phyloP scores from a whole-genome alignment of 92 coral and sea anemone genomes.

The Palythoa heliodiscus region DNA sequence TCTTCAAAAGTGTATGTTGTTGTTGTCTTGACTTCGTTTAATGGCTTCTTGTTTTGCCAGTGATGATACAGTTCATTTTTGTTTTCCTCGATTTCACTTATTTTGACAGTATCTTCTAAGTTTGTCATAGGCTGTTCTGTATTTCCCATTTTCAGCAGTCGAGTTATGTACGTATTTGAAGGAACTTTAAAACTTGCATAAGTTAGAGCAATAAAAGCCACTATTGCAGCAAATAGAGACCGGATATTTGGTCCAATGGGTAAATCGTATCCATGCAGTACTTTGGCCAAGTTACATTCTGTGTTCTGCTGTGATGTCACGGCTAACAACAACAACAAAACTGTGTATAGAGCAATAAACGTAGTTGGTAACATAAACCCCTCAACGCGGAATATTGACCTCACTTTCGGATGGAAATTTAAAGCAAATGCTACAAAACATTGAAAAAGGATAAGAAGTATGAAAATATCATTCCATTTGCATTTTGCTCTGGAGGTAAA shows the following conservation, averaged over 20 bases:
- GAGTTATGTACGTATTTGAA: conserved; percentile 4
- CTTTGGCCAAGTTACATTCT: conserved; percentile 42
- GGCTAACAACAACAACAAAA: conserved; percentile 31
- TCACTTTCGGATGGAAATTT: conserved; percentile 44
- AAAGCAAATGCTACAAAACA: conserved; percentile 45
- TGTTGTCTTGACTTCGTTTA: background rate
- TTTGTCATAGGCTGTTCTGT: background rate
- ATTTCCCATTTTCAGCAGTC: conserved; percentile 10
- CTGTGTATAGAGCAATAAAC: conserved; percentile 35
- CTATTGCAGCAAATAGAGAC: conserved; percentile 9
- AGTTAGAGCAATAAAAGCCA: conserved; percentile 18
- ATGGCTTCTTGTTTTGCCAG: background rate
- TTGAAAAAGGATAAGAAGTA: conserved; percentile 37
- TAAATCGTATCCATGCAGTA: conserved; percentile 26
- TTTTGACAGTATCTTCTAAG: background rate
- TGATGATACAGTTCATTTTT: background rate
- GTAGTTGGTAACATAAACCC: conserved; percentile 51
- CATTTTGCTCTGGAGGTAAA: conserved; percentile 44
- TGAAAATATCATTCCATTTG: conserved; percentile 50
- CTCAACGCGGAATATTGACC: conserved; percentile 46
- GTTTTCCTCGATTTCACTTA: background rate
- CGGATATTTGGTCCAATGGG: conserved; percentile 38
- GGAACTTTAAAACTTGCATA: conserved; percentile 38
- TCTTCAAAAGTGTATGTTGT: conserved; percentile 31
- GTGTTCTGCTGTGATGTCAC: conserved; percentile 41